phyloP scores from a whole-genome alignment of 1,140 invertebrate genomes.

The Drosophila carrolli region DNA sequence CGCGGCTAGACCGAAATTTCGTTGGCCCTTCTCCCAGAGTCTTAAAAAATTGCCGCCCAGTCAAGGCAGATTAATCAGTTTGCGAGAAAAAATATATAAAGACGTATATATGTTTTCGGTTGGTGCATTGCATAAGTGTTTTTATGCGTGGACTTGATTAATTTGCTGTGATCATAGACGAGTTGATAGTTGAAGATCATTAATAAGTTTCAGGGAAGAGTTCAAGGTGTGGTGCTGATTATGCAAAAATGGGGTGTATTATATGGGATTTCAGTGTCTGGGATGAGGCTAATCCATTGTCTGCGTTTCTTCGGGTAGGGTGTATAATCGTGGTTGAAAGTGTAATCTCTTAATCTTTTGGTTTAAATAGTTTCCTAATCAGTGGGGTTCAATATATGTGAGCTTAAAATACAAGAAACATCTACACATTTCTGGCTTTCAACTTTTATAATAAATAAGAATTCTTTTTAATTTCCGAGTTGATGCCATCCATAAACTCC shows the following conservation, averaged over 20 bases:
- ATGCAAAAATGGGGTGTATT: conserved; percentile 38
- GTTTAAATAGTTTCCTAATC: neutral
- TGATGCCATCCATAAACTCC: too few relatives aligned
- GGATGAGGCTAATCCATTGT: conserved; percentile 8
- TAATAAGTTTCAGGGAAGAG: conserved; percentile 38
- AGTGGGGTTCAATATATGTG: too few relatives aligned
- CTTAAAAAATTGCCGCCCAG: conserved; percentile 28
- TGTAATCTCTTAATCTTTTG: neutral
- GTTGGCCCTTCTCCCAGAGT: conserved; percentile 33
- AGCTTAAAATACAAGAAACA: too few relatives aligned
- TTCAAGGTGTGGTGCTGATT: conserved; percentile 31
- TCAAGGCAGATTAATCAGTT: conserved; percentile 46
- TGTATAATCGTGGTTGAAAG: neutral
- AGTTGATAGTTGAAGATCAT: conserved; percentile 58
- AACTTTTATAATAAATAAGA: too few relatives aligned
- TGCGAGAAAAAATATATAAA: conserved; percentile 22
- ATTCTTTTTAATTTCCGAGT: too few relatives aligned
- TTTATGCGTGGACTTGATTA: conserved; percentile 56
- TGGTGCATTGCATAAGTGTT: conserved; percentile 13
- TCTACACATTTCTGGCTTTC: too few relatives aligned
- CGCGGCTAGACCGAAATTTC: conserved; percentile 30
- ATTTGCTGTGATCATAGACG: conserved; percentile 51
- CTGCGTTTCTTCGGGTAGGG: neutral
- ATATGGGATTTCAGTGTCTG: conserved; percentile 7
- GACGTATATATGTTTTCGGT: conserved; percentile 1